Evolutionary conservation across 2,113 vertebrate genomes (phyloP).

Genomic region (Pyxicephalus adspersus): DNA sequence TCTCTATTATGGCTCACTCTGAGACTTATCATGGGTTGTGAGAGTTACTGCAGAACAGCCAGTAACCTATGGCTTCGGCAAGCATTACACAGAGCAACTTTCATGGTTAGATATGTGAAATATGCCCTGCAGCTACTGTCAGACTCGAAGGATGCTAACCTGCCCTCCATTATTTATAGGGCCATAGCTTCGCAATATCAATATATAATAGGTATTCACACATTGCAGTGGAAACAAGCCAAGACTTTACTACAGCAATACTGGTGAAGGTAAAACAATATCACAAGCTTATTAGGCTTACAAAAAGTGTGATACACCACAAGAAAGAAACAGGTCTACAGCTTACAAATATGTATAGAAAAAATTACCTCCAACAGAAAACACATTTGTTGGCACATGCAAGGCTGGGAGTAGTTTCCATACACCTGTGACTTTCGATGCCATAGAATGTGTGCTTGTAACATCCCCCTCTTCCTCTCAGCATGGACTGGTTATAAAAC

Average conservation of each 20-base stretch:
- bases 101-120: conserved; percentile 6
- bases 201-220: conserved; percentile 21
- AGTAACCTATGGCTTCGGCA: background rate
- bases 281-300: background rate
- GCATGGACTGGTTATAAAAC: conserved; percentile 78
- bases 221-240: background rate
- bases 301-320: background rate
- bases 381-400: conserved; percentile 96
- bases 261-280: background rate
- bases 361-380: conserved; percentile 93
- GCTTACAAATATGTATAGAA: background rate
- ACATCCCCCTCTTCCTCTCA: conserved; percentile 92
- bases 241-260: background rate
- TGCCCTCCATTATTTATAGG: conserved; percentile 32
- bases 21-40: background rate
- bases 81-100: background rate
- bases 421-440: conserved; percentile 94
- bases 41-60: background rate
- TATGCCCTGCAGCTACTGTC: conserved; percentile 34
- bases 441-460: conserved; percentile 98
- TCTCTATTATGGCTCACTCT: background rate
- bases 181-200: background rate
- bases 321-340: background rate
- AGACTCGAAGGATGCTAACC: background rate
- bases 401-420: conserved; percentile 94